Evolutionary conservation across 1,140 invertebrate genomes (phyloP).

Genomic region (Laodelphax striatellus): DNA sequence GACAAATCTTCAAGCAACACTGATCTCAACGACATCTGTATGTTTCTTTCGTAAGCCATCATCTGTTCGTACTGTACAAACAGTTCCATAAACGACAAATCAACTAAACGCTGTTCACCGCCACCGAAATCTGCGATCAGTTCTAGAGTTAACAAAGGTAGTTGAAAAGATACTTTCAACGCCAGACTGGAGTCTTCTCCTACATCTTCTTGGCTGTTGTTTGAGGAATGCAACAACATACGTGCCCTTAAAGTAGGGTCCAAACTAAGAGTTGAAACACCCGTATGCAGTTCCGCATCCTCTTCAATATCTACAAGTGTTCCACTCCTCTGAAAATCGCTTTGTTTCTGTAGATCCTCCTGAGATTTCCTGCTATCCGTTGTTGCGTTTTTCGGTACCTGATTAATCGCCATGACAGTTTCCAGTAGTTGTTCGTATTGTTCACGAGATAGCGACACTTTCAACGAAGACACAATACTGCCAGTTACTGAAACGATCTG

Average conservation of each 20-base stretch:
- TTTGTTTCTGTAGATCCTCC: neutral
- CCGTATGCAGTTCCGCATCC: conserved; percentile 28
- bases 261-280: conserved; percentile 41
- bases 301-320: conserved; percentile 30
- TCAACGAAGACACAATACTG: conserved; percentile 68
- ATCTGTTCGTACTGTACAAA: conserved; percentile 56
- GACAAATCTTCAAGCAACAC: conserved; percentile 81
- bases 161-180: conserved; percentile 46
- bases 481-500: conserved; percentile 42
- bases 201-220: conserved; percentile 16
- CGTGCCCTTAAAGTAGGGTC: conserved; percentile 44
- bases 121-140: conserved; percentile 49
- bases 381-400: no score
- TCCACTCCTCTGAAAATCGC: neutral
- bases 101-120: conserved; percentile 58
- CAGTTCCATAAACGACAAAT: conserved; percentile 73
- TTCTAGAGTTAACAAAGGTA: conserved; percentile 59
- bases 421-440: conserved; percentile 85
- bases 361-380: no score
- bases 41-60: conserved; percentile 48
- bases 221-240: conserved; percentile 27
- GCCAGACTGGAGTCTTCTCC: neutral
- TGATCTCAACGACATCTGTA: conserved; percentile 67
- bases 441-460: conserved; percentile 68
- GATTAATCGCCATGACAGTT: conserved; percentile 35